phyloP scores from a whole-genome alignment of 2,113 vertebrate species.

The Sardina pilchardus region DNA sequence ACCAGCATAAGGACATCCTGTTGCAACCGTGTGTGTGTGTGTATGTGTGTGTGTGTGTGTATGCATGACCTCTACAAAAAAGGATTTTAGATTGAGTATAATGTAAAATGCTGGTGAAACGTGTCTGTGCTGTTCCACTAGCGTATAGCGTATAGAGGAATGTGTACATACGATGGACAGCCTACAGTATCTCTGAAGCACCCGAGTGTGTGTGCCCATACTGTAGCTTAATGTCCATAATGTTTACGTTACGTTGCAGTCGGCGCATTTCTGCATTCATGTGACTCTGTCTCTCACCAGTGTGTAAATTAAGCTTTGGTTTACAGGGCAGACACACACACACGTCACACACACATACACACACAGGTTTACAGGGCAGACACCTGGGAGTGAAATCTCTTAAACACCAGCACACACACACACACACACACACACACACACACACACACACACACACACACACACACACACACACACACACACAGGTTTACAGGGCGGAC shows the following conservation, averaged over 20 bases:
- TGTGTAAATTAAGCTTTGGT: not conserved
- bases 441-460: conserved; percentile 37
- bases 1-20: not conserved
- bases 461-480: conserved; percentile 23
- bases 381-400: not conserved
- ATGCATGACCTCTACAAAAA: not conserved
- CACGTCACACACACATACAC: conserved; percentile 24
- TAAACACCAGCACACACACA: conserved; percentile 42
- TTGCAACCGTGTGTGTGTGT: not conserved
- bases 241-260: no score
- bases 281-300: not conserved
- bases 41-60: conserved; percentile 7
- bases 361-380: conserved; percentile 31
- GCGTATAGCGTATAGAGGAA: no score
- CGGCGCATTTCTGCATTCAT: not conserved
- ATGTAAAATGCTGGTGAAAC: not conserved
- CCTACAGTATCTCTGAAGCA: no score
- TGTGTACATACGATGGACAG: not conserved
- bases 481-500: conserved; percentile 34
- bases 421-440: conserved; percentile 27
- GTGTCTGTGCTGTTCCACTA: no score
- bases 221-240: no score
- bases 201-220: no score
- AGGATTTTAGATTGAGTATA: not conserved
- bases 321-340: conserved; percentile 22